Percentiles rank a stretch among this genome's conserved stretches.
phyloP scores from a whole-genome alignment of 2,888 invertebrate genomes.

The Mythimna pallens region DNA sequence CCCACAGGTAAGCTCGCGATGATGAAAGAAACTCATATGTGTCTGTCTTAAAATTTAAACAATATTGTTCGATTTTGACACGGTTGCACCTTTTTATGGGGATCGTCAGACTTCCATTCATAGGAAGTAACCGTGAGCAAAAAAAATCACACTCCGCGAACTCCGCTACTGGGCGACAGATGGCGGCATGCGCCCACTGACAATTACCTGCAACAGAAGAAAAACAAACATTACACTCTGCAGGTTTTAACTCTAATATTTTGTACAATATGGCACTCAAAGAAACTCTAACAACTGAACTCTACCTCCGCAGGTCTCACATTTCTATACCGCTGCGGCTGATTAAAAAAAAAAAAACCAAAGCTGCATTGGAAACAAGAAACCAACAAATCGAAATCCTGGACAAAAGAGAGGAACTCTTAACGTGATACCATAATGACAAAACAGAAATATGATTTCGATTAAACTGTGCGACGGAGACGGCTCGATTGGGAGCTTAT shows the following conservation, averaged over 20 bases:
- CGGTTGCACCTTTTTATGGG: conserved; percentile 87
- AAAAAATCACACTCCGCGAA: conserved; percentile 73
- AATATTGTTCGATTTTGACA: conserved; percentile 88
- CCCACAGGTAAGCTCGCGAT: conserved; percentile 87
- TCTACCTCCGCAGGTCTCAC: conserved; percentile 69
- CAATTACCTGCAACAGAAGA: conserved; percentile 72
- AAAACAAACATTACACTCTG: conserved; percentile 59
- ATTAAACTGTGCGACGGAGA: conserved; percentile 86
- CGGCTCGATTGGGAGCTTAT: conserved; percentile 71
- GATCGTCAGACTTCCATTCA: conserved; percentile 82
- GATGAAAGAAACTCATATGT: conserved; percentile 88
- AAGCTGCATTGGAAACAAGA: conserved; percentile 88
- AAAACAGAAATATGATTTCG: conserved; percentile 91
- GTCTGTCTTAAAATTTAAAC: conserved; percentile 89
- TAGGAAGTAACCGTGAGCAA: conserved; percentile 78
- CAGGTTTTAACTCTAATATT: conserved; percentile 50
- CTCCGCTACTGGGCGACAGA: conserved; percentile 83
- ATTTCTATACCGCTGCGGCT: conserved; percentile 80
- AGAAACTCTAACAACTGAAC: conserved; percentile 53
- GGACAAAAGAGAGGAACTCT: conserved; percentile 89
- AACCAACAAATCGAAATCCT: conserved; percentile 85
- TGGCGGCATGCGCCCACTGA: conserved; percentile 74
- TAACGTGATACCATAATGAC: conserved; percentile 90
- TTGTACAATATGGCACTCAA: conserved; percentile 43
- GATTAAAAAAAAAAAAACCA: conserved; percentile 78